Base-by-base conservation (phyloP, 2,113 vertebrate genomes). In the Xerus inauris region DNA sequence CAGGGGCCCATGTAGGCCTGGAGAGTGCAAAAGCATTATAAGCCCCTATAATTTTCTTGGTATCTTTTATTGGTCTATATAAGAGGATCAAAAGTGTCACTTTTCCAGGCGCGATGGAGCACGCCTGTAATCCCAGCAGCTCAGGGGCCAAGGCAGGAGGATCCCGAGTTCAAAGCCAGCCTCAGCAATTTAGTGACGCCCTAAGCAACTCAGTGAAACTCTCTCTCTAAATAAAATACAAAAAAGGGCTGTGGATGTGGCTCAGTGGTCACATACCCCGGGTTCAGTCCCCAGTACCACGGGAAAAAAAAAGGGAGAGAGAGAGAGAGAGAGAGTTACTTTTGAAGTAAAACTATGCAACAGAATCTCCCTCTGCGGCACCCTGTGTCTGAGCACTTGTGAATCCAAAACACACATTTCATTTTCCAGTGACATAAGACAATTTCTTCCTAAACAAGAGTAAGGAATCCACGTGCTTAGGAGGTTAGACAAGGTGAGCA, bases 351-450 rank as follows among this genome's bases (percentile, higher is more conserved):
- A 57, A 71, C n/a, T 79, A 57, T 82, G 71, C 38, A 72, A 57
- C 65, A 26, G 40, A 79, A 67, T 80, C 73, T 69, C 38, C 16
- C n/a, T 81, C 26, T 91, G 32, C 13, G 89, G 45, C 88, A 94
- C n/a, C 38, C 16, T 73, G 28, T 65, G 26, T 0, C 32, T 67
- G 19, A 28, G 2, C 84, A 62, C 88, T 51, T 54, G 3, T 32
- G 92, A 24, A 49, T 86, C n/a, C 20, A 76, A 89, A 5, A 86
- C n/a, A 87, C 11, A 88, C 22, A 64, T 59, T 86, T 86, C 20
- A 67, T 91, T 72, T 91, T 94, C 75, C 80, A 85, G 30, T 17
- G 22, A 97, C 88, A 57, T 51, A 87, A 91, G 65, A 49, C 6
- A 45, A 62, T 73, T 84, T 91, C 38, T 76, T 77, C n/a, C 88